These are phyloP conservation scores for Bagarius yarrelli DNA, from an alignment of 2,113 vertebrate genomes.

Conservation along the genomic window DNA sequence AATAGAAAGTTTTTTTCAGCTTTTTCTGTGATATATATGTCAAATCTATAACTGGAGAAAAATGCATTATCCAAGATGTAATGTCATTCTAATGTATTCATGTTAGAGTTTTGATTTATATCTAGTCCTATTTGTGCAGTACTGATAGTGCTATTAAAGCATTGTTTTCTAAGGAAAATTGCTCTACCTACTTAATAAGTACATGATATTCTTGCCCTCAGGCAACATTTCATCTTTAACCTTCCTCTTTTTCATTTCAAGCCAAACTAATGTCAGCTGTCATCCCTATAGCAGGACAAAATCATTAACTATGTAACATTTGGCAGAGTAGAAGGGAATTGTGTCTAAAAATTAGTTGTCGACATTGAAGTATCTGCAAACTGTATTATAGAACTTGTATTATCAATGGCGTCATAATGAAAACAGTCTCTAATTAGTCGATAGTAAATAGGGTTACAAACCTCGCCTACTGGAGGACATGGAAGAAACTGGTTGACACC, in stretches of 20 bases:
- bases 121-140: not conserved
- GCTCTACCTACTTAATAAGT: not conserved
- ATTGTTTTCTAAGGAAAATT: constrained; percentile 4
- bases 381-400: too few relatives aligned
- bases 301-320: constrained; percentile 8
- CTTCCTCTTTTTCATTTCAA: not conserved
- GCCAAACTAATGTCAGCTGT: constrained; percentile 6
- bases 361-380: not conserved
- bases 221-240: not conserved
- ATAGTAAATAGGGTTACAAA: too few relatives aligned
- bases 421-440: too few relatives aligned
- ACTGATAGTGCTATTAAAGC: not conserved
- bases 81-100: too few relatives aligned
- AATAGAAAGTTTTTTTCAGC: too few relatives aligned
- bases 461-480: too few relatives aligned
- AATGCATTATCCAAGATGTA: too few relatives aligned
- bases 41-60: too few relatives aligned
- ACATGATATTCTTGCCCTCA: not conserved
- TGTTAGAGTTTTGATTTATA: not conserved
- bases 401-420: too few relatives aligned
- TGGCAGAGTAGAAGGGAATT: constrained; percentile 4
- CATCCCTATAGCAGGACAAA: not conserved
- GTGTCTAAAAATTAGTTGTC: not conserved
- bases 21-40: too few relatives aligned
- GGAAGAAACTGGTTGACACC: too few relatives aligned